Evolutionary conservation across 23 tunicate species (phyloP).

Genomic region (Styela plicata): DNA sequence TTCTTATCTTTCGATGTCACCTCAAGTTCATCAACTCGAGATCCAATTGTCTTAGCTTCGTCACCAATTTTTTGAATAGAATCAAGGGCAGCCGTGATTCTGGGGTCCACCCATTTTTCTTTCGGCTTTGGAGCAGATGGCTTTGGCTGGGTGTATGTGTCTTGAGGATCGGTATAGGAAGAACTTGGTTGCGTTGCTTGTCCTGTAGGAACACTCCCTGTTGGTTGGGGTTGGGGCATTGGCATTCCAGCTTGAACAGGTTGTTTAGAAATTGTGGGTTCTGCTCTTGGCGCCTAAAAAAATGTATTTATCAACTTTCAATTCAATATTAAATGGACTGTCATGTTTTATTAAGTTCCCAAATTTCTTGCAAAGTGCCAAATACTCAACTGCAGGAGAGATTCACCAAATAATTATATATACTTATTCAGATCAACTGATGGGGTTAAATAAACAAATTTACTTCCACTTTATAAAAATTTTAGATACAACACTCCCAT

Average conservation of each 20-base stretch:
- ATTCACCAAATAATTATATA: no score
- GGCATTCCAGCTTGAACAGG: constrained; percentile 3
- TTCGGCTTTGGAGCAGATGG: constrained; percentile 25
- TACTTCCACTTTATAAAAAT: no score
- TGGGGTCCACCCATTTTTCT: constrained; percentile 26
- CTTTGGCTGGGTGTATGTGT: constrained; percentile 9
- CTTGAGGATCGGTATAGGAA: neutral
- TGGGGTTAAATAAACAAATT: no score
- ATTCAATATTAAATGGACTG: no score
- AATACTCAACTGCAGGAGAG: no score
- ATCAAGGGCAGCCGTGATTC: constrained; percentile 20
- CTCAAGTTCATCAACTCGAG: constrained; percentile 40
- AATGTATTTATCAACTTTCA: no score
- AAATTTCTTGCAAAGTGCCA: no score
- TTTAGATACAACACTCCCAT: no score
- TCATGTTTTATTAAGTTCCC: no score
- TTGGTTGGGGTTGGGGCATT: constrained; percentile 25
- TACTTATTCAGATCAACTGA: no score
- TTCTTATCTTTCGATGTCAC: constrained; percentile 42
- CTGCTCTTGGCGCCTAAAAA: neutral
- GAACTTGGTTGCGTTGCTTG: neutral
- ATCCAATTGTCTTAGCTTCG: constrained; percentile 41
- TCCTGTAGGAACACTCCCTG: no score
- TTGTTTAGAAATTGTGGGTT: neutral
- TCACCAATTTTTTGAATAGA: constrained; percentile 15